Conservation (phyloP, 2,888 invertebrate genomes). For the Nephrotoma appendiculata region DNA sequence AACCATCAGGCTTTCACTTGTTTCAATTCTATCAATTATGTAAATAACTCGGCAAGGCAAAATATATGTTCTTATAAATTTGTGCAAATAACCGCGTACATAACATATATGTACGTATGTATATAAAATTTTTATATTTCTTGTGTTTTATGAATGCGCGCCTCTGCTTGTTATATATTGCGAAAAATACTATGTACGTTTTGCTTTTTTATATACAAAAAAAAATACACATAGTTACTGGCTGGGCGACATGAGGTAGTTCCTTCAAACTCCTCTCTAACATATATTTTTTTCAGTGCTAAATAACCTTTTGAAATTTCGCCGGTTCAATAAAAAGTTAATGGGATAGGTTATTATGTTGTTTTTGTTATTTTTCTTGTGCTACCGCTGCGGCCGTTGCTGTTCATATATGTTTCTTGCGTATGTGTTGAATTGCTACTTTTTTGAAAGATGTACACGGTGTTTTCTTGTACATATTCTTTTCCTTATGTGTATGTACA, state of each 20-base stretch:
- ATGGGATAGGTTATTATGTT: background rate
- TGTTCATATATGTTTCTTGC: background rate
- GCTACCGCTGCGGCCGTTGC: background rate
- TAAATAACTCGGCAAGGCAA: background rate
- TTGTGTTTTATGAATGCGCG: background rate
- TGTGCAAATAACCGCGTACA: background rate
- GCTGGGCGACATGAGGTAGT: background rate
- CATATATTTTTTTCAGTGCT: background rate
- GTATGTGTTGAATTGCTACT: background rate
- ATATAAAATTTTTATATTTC: background rate
- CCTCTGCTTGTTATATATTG: background rate
- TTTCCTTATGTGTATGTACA: background rate
- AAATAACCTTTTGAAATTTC: background rate
- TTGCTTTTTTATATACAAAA: background rate
- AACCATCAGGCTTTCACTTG: conserved; percentile 2
- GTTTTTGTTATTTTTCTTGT: background rate
- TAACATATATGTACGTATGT: background rate
- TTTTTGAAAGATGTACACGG: background rate
- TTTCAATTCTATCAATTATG: background rate
- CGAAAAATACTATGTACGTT: background rate
- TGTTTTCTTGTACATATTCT: background rate
- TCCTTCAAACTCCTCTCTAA: background rate
- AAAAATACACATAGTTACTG: background rate
- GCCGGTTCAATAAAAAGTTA: background rate
- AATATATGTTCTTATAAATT: background rate